These are phyloP conservation scores for Vidua chalybeata DNA, from an alignment of 2,113 vertebrate genomes.

Conservation along the genomic window DNA sequence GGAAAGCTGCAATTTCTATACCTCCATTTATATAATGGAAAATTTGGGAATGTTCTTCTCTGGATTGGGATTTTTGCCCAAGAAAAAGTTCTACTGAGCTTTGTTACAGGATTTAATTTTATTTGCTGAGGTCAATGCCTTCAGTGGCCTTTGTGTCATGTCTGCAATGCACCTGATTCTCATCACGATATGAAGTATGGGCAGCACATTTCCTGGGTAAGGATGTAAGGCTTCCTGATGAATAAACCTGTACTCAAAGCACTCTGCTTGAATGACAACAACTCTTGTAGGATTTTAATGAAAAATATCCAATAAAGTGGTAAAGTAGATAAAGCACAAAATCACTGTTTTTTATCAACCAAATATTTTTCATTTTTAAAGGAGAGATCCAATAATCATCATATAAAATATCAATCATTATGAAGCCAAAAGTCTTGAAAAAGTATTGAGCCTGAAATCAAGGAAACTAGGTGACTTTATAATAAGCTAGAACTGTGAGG, in stretches of 20 bases:
- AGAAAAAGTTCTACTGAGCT: background rate
- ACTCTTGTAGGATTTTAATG: background rate
- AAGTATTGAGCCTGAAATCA: background rate
- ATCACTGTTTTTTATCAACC: background rate
- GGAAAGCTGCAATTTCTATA: background rate
- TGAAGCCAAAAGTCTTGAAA: background rate
- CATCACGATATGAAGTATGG: background rate
- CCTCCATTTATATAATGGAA: background rate
- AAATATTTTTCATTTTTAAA: background rate
- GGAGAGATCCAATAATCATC: background rate
- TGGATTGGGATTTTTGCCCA: background rate
- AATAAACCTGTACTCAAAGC: background rate
- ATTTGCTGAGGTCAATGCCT: background rate
- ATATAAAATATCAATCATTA: background rate
- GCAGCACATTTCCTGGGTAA: background rate
- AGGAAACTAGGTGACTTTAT: background rate
- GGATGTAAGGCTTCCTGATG: background rate
- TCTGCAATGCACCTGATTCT: background rate
- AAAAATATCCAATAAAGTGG: background rate
- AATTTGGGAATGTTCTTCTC: background rate
- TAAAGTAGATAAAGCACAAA: background rate
- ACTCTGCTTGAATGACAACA: background rate
- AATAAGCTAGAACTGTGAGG: background rate
- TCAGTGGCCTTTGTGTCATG: background rate
- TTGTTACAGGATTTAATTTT: background rate